Percentiles rank a stretch among this genome's conserved stretches.
These are phyloP conservation scores for Oplegnathus fasciatus DNA, from an alignment of 2,113 vertebrate genomes.

Conservation along the genomic window DNA sequence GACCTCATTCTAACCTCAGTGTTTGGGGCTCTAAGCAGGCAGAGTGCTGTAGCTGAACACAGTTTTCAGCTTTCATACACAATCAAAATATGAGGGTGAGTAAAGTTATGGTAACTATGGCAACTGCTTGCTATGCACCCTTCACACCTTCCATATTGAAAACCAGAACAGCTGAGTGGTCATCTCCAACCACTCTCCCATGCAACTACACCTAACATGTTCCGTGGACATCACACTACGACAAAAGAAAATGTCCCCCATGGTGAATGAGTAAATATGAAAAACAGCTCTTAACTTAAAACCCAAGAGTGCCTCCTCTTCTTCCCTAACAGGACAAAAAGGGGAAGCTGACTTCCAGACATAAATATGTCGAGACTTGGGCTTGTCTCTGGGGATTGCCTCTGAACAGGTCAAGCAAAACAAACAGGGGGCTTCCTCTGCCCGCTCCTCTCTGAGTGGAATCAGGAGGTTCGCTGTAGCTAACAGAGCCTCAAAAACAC, in stretches of 20 bases:
- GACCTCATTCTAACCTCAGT: slow-evolving; percentile 48
- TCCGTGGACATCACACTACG: neutral
- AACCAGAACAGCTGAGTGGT: neutral
- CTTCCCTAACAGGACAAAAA: slow-evolving; percentile 23
- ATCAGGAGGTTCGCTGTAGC: slow-evolving; percentile 36
- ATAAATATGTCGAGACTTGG: slow-evolving; percentile 61
- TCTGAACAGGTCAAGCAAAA: slow-evolving; percentile 61
- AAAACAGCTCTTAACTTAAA: slow-evolving; percentile 1
- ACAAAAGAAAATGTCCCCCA: neutral
- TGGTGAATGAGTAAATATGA: slow-evolving; percentile 10
- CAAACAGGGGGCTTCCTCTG: slow-evolving; percentile 69
- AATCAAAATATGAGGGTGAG: neutral
- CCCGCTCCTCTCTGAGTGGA: slow-evolving; percentile 12
- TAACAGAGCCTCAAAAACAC: slow-evolving; percentile 23
- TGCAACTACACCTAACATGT: neutral
- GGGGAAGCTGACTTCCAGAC: slow-evolving; percentile 62
- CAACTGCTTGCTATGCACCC: neutral
- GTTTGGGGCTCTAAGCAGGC: slow-evolving; percentile 43
- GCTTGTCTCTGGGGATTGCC: slow-evolving; percentile 41
- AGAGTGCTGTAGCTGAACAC: slow-evolving; percentile 4
- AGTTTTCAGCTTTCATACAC: slow-evolving; percentile 5
- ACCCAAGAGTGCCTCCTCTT: slow-evolving; percentile 7
- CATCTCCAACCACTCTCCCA: neutral
- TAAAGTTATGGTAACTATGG: neutral
- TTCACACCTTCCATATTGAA: neutral